Base-by-base conservation (phyloP, 2,888 invertebrate genomes). In the Aromia moschata region DNA sequence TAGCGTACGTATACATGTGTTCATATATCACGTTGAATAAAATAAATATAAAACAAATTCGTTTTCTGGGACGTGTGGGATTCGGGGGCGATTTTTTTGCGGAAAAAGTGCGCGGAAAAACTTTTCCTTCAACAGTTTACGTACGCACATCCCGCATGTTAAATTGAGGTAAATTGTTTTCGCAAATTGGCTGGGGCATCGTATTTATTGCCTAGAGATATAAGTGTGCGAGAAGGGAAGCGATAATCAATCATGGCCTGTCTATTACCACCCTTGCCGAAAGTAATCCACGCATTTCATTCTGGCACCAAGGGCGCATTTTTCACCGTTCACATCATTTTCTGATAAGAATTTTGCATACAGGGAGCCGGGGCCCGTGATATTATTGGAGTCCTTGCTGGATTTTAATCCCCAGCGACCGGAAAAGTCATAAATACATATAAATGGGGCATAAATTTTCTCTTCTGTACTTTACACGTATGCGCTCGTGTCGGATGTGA, bases 241-340 rank as follows among this genome's bases (percentile, higher is more conserved):
- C 51, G 30, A 58, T 61, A 63, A 76, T 76, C 76, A 71, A 75
- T 76, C 74, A 75, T 68, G 68, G 57, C 65, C 71, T 74, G 76
- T 76, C 76, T 75, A 75, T 74, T 71, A 67, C 72, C 69, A 67
- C 70, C 68, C 69, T 64, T 56, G 64, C 67, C 67, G 62, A 67
- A 66, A 70, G 71, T 72, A 75, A 75, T 75, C 74, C 73, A 70
- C 67, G 71, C 68, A 69, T 74, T 75, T 73, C 72, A 72, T 73
- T 75, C 70, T 66, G 58, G 56, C 62, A 56, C 62, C 67, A 67
- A 66, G 64, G 68, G 69, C 64, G 67, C 69, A 74, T 75, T 75
- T 76, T 76, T 75, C 74, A 75, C 67, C 70, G 70, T 66, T 67
- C 68, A 64, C 71, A 73, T 74, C 74, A 70, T 72, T 74, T 74